These are phyloP conservation scores for Rhabdomys dilectus DNA, from an alignment of 2,113 vertebrate genomes.

Conservation along the genomic window DNA sequence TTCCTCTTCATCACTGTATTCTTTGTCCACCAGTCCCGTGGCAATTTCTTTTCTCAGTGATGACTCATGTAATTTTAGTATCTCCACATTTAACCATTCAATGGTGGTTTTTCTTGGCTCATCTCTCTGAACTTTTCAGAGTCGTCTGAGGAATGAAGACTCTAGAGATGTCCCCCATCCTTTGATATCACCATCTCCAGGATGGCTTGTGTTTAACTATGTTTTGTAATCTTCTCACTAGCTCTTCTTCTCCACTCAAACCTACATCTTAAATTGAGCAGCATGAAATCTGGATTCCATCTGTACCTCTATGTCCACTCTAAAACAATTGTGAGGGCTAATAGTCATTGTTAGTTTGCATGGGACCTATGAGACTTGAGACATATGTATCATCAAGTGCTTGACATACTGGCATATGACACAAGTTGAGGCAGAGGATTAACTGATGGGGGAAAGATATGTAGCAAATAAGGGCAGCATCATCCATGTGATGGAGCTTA, in stretches of 20 bases:
- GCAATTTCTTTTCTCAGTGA: no score
- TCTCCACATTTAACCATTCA: background rate
- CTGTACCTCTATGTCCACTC: background rate
- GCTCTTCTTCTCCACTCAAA: background rate
- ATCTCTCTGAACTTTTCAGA: no score
- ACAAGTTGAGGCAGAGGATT: background rate
- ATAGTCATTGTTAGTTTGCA: background rate
- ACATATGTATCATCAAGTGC: no score
- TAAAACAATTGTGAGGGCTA: background rate
- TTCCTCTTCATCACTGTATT: no score
- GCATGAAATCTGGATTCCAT: background rate
- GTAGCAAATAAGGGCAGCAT: background rate
- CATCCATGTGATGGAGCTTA: background rate
- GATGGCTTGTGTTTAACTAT: background rate
- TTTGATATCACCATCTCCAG: background rate
- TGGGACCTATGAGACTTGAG: background rate
- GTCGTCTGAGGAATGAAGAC: background rate
- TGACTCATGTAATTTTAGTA: fast-evolving
- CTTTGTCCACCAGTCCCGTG: background rate
- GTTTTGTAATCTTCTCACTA: background rate
- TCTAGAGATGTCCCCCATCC: background rate
- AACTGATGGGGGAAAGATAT: background rate
- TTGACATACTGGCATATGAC: no score
- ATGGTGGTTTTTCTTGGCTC: background rate
- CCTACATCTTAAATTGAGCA: background rate